phyloP scores from a whole-genome alignment of 1,140 invertebrate genomes.

The Melanaphis sacchari region DNA sequence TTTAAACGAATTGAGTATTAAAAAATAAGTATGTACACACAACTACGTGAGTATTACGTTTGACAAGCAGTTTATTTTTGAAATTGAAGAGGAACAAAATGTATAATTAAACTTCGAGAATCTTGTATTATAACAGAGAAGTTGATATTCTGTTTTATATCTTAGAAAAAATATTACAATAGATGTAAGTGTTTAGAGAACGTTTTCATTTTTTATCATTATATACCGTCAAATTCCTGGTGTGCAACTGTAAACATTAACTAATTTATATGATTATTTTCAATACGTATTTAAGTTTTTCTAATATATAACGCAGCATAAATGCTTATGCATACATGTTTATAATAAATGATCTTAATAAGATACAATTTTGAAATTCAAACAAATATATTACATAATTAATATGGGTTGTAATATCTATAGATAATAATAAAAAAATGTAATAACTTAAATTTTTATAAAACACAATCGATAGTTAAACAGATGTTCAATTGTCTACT shows the following conservation, averaged over 20 bases:
- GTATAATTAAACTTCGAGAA: neutral
- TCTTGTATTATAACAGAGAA: neutral
- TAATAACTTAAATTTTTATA: neutral
- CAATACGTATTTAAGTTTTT: neutral
- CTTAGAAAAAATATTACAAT: neutral
- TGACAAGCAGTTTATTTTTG: neutral
- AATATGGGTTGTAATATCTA: neutral
- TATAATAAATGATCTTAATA: neutral
- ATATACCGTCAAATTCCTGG: neutral
- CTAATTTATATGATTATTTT: neutral
- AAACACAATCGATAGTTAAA: neutral
- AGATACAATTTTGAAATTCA: neutral
- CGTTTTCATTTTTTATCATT: neutral
- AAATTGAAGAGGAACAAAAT: neutral
- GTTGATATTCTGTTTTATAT: neutral
- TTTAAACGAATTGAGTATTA: neutral
- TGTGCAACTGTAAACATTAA: neutral
- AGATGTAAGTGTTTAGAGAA: neutral
- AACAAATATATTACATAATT: neutral
- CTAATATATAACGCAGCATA: neutral
- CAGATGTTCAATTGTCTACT: neutral
- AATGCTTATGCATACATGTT: neutral
- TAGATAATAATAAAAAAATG: neutral
- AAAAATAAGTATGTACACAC: neutral
- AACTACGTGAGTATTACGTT: neutral